Percentiles rank a stretch among this genome's conserved stretches.
These are phyloP conservation scores for Syritta pipiens DNA, from an alignment of 2,888 invertebrate species.

Conservation along the genomic window DNA sequence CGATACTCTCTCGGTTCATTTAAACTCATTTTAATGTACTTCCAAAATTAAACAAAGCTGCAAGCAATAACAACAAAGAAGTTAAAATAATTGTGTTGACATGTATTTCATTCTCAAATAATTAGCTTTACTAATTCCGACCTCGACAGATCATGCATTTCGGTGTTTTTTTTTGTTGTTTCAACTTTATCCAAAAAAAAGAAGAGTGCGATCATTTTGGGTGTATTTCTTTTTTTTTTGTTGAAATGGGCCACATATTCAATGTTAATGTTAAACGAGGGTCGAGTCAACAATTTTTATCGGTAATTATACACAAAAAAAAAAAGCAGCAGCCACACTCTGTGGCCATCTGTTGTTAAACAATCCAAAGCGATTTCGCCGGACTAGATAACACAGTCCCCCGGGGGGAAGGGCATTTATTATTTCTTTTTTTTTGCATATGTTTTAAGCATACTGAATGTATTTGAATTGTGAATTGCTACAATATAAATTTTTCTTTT, in stretches of 20 bases:
- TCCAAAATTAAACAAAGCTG: conserved; percentile 20
- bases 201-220: neutral
- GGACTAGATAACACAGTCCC: neutral
- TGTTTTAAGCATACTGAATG: neutral
- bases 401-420: neutral
- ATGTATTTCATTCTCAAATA: conserved; percentile 33
- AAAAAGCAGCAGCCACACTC: neutral
- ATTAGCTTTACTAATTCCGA: conserved; percentile 6
- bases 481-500: conserved; percentile 11
- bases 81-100: conserved; percentile 39
- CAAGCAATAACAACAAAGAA: neutral
- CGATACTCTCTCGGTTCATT: neutral
- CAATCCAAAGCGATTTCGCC: neutral
- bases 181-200: no score
- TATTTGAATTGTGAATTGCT: neutral
- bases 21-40: conserved; percentile 20
- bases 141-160: neutral
- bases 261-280: neutral
- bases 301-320: conserved; percentile 6
- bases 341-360: conserved; percentile 4
- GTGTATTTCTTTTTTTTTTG: neutral
- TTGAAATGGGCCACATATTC: neutral
- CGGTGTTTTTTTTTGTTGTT: no score
- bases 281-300: neutral
- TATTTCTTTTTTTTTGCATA: neutral